Evolutionary conservation across 2,797 vertebrate species (phyloP).

Genomic region (Rhyacichthys aspro): DNA sequence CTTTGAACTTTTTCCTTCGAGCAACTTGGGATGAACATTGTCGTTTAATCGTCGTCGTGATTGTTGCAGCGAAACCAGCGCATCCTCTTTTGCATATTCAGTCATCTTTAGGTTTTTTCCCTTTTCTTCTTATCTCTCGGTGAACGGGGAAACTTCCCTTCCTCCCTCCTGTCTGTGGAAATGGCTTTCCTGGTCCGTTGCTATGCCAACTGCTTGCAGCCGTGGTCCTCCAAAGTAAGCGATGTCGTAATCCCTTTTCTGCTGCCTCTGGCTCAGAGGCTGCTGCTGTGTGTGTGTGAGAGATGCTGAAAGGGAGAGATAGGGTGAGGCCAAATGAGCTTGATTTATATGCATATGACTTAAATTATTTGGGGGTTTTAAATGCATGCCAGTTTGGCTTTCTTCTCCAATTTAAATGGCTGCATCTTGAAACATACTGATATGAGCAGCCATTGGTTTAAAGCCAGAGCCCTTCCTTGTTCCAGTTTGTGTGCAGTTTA

Average conservation of each 20-base stretch:
- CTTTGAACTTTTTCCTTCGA: conserved; percentile 4
- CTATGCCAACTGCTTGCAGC: conserved; percentile 99
- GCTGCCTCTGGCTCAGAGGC: conserved; percentile 44
- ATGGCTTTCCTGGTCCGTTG: conserved; percentile 99
- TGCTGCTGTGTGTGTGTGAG: conserved; percentile 18
- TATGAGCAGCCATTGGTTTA: conserved; percentile 4
- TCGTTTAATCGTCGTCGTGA: no score
- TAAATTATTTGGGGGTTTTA: conserved; percentile 26
- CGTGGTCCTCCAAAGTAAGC: conserved; percentile 99
- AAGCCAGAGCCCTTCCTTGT: not conserved
- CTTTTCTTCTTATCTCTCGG: conserved; percentile 55
- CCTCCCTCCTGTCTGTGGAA: conserved; percentile 77
- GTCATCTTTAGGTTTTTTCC: conserved; percentile 11
- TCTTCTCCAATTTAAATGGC: conserved; percentile 11
- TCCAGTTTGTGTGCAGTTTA: not conserved
- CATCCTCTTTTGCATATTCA: conserved; percentile 26
- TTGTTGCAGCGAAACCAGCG: conserved; percentile 22
- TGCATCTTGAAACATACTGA: conserved; percentile 15
- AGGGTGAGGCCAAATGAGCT: conserved; percentile 28
- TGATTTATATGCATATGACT: conserved; percentile 39
- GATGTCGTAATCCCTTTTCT: conserved; percentile 81
- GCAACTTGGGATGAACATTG: conserved; percentile 12
- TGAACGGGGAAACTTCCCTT: conserved; percentile 86
- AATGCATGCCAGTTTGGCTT: conserved; percentile 24
- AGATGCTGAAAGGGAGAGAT: conserved; percentile 24